Percentiles rank a stretch among this genome's conserved stretches.
These are phyloP conservation scores for Chrysolina haemoptera DNA, from an alignment of 2,888 invertebrate species.

Conservation along the genomic window DNA sequence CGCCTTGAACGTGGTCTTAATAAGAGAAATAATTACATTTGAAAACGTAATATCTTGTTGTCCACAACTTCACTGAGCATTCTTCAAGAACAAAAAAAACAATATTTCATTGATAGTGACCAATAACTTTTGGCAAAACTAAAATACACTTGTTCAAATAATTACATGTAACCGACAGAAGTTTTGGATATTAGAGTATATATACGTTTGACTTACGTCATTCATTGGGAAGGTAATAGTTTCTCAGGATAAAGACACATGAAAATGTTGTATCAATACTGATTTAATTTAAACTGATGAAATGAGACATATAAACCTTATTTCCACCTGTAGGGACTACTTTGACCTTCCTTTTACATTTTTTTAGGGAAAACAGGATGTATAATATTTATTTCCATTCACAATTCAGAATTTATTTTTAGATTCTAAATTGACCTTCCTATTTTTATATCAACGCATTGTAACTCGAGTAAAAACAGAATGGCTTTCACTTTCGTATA, in stretches of 20 bases:
- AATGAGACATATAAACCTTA: neutral
- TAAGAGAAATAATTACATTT: neutral
- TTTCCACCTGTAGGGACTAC: slow-evolving; percentile 2
- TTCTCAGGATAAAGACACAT: neutral
- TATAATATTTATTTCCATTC: too few relatives aligned
- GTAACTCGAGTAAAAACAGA: too few relatives aligned
- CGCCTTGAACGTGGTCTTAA: neutral
- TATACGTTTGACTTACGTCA: neutral
- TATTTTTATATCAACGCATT: too few relatives aligned
- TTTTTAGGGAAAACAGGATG: neutral
- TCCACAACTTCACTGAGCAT: too few relatives aligned
- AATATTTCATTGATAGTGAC: too few relatives aligned
- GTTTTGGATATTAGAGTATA: neutral
- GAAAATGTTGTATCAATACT: slow-evolving; percentile 1
- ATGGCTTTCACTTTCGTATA: too few relatives aligned
- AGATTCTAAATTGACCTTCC: too few relatives aligned
- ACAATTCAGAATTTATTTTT: too few relatives aligned
- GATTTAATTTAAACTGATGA: neutral
- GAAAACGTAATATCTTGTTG: too few relatives aligned
- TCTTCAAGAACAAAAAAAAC: too few relatives aligned
- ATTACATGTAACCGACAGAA: neutral
- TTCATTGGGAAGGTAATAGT: neutral
- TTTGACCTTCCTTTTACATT: neutral
- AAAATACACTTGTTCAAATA: too few relatives aligned
- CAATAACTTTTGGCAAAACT: too few relatives aligned